Evolutionary conservation across 1,140 invertebrate genomes (phyloP).

Genomic region (Adoxophyes honmai): DNA sequence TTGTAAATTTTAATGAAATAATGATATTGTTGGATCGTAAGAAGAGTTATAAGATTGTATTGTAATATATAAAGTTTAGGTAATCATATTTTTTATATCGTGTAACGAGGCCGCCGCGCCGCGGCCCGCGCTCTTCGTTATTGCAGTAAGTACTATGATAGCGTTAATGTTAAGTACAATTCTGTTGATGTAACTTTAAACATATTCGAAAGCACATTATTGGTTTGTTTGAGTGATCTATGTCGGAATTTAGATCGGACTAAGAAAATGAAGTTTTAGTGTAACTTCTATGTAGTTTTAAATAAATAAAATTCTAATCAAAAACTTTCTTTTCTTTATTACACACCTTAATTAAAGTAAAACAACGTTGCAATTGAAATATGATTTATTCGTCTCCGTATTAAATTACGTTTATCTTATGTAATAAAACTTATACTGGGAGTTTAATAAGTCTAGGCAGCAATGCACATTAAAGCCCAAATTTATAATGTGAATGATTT

Average conservation of each 20-base stretch:
- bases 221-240: constrained; percentile 59
- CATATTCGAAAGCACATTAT: constrained; percentile 55
- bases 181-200: constrained; percentile 58
- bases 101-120: constrained; percentile 29
- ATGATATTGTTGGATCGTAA: constrained; percentile 59
- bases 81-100: constrained; percentile 71
- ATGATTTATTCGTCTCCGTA: constrained; percentile 25
- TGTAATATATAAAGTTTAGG: constrained; percentile 71
- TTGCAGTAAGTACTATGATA: constrained; percentile 31
- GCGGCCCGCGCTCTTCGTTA: background rate
- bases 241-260: constrained; percentile 50
- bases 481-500: too few relatives aligned
- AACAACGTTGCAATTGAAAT: constrained; percentile 20
- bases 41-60: constrained; percentile 26
- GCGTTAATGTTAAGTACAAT: constrained; percentile 70
- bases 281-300: constrained; percentile 67
- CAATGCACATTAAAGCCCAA: too few relatives aligned
- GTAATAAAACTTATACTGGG: too few relatives aligned
- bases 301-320: constrained; percentile 67
- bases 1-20: constrained; percentile 70
- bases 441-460: too few relatives aligned
- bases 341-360: constrained; percentile 19
- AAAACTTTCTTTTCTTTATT: constrained; percentile 36
- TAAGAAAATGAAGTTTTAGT: constrained; percentile 51
- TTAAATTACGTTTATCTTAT: constrained; percentile 21